Conservation (phyloP, 2,888 invertebrate genomes). For the Nymphalis c-album region DNA sequence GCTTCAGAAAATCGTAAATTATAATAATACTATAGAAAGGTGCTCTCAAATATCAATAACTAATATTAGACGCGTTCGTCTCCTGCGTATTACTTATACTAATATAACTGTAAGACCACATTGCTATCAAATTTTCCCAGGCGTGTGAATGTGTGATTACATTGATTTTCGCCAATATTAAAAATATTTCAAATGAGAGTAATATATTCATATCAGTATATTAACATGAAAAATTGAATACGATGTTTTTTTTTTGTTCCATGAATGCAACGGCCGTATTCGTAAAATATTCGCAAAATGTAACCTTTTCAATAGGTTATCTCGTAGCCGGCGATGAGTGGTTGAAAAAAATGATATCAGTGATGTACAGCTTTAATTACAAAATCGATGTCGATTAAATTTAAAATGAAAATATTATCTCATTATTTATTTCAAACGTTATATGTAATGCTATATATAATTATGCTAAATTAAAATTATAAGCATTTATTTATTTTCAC, state of each 20-base stretch:
- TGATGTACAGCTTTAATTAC: slow-evolving; percentile 16
- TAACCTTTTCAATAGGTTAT: slow-evolving; percentile 45
- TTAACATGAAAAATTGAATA: slow-evolving; percentile 29
- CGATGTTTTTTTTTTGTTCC: slow-evolving; percentile 15
- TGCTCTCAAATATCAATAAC: background rate
- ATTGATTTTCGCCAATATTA: slow-evolving; percentile 5
- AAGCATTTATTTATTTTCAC: too few species aligned
- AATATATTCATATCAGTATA: slow-evolving; percentile 10
- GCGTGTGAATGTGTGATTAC: slow-evolving; percentile 8
- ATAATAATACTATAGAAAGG: too few species aligned
- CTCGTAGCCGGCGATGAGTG: slow-evolving; percentile 42
- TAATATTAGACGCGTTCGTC: background rate
- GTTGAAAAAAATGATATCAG: slow-evolving; percentile 30
- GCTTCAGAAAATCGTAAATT: too few species aligned
- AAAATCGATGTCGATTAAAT: slow-evolving; percentile 2
- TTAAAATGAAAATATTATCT: background rate
- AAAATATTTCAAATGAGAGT: slow-evolving; percentile 12
- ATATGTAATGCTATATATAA: background rate
- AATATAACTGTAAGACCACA: background rate
- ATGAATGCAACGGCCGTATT: slow-evolving; percentile 11
- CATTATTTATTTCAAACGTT: background rate
- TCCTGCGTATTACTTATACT: background rate
- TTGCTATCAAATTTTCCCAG: slow-evolving; percentile 5
- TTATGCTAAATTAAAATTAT: too few species aligned
- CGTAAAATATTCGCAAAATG: slow-evolving; percentile 25